Evolutionary conservation across 2,797 vertebrate species (phyloP), one percentile per base, ranked within the genome.

Genomic region (Lagodon rhomboides): DNA sequence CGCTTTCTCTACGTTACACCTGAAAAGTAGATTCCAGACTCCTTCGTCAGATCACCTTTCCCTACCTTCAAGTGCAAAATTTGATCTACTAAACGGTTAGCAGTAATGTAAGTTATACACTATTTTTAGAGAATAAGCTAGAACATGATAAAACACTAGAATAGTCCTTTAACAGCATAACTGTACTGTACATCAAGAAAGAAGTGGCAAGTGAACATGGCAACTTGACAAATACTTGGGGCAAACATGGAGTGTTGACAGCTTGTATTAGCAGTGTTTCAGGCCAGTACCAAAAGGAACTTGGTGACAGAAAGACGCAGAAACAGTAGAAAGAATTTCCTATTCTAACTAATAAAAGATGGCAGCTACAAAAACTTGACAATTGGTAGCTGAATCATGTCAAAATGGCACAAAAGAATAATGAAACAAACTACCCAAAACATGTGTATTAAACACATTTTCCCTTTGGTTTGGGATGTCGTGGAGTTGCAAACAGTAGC

Each of bases 381-480:
- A 62, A 73, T 30, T 51, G 41, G 58, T 72, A 80, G 75, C 72
- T 76, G n/a, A 84, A 82, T 82, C 56, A 68, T 75, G 83, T 90
- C 77, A 76, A 15, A 5, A 89, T 92, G 91, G 92, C 92, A 94
- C 90, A 82, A 85, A 86, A 84, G 55, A 76, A 83, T 12, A 82
- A 80, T n/a, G 54, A 80, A 85, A 85, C 25, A 76, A 84, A 58
- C 53, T 23, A 73, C 30, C 59, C 54, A 84, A 84, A 84, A 78
- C 56, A 4, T 69, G 73, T 85, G 73, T 74, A 38, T 69, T 54
- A 5, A 77, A 82, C 74, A 89, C 46, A 64, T 67, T 80, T 86
- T 91, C 90, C 91, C 86, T 93, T 91, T 89, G 84, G 85, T 92
- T 82, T 89, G 89, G 89, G 86, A 87, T 83, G 89, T 89, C 91